A percentile compares a stretch with the other conserved stretches of the same genome.
Evolutionary conservation across 2,797 vertebrate genomes (phyloP).

Genomic region (Bovichtus variegatus): DNA sequence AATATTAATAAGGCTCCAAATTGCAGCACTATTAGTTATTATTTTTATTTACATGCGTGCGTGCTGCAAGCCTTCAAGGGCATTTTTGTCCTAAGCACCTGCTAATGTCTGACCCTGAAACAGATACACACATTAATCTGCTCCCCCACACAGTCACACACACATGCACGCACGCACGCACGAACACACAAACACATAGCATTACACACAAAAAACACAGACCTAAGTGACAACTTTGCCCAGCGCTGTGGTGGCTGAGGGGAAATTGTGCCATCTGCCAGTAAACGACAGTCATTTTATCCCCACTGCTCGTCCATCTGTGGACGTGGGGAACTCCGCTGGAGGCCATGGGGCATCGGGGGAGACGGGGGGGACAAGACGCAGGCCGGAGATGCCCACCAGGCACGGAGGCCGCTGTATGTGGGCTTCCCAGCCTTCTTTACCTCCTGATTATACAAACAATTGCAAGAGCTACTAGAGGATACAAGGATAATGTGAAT

Average conservation of each 20-base stretch:
- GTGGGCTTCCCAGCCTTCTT: background rate
- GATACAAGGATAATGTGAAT: background rate
- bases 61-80: conserved; percentile 51
- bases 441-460: background rate
- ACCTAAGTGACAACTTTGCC: conserved; percentile 46
- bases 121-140: conserved; percentile 25
- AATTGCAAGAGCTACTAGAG: background rate
- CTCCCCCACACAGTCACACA: conserved; percentile 10
- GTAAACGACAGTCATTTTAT: conserved; percentile 71
- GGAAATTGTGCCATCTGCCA: conserved; percentile 77
- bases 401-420: background rate
- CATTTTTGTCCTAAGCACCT: conserved; percentile 35
- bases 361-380: conserved; percentile 7
- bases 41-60: conserved; percentile 7
- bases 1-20: background rate
- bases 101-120: conserved; percentile 44
- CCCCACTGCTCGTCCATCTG: conserved; percentile 77
- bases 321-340: conserved; percentile 53
- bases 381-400: conserved; percentile 16
- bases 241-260: conserved; percentile 49
- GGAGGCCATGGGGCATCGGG: conserved; percentile 35
- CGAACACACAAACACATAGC: conserved; percentile 15
- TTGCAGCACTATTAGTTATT: background rate
- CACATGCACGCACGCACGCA: conserved; percentile 27
- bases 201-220: conserved; percentile 23